Evolutionary conservation across 2,113 vertebrate species (phyloP), one percentile per base, ranked within the genome.

Genomic region (Aphyosemion australe): DNA sequence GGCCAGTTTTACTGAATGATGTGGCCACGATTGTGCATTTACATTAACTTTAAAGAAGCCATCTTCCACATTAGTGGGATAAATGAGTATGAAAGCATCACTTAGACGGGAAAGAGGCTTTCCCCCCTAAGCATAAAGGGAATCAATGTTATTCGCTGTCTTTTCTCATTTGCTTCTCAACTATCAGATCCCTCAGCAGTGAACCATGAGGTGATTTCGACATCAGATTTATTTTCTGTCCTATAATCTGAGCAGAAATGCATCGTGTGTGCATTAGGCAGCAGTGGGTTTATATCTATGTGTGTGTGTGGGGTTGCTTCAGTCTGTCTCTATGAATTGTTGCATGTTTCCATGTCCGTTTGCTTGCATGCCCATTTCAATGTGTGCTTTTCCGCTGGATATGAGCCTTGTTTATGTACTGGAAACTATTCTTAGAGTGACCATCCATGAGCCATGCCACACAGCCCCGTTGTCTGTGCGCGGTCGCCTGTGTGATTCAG

Each of bases 401-500:
- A 26, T 10, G 47, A 52, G n/a, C 48, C 50, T 55, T 31, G 34
- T 80, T 82, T 60, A 75, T 58, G 34, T 66, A 74, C 71, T 49
- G 47, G 76, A 75, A 73, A 71, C 82, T 92, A 90, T 91, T 91
- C 83, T 88, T 84, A 74, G 88, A 75, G 76, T 88, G 91, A 91
- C 89, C 88, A 87, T 90, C 82, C 76, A 43, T 79, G 85, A 85
- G 86, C 83, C 58, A 47, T 71, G 81, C 59, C 76, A 70, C 76
- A 63, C 74, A 51, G 82, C 73, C 45, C 76, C 65, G 85, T 88
- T 88, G 79, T 89, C 71, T 85, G 76, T 84, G 88, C 87, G 86
- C 75, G 85, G 39, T 76, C 67, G 82, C 59, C 80, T 82, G 85
- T 83, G 83, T 91, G 90, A 90, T 90, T 79, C 64, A 74, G 72